Conservation (phyloP, 2,888 invertebrate species). For the Drosophila melanosoma region DNA sequence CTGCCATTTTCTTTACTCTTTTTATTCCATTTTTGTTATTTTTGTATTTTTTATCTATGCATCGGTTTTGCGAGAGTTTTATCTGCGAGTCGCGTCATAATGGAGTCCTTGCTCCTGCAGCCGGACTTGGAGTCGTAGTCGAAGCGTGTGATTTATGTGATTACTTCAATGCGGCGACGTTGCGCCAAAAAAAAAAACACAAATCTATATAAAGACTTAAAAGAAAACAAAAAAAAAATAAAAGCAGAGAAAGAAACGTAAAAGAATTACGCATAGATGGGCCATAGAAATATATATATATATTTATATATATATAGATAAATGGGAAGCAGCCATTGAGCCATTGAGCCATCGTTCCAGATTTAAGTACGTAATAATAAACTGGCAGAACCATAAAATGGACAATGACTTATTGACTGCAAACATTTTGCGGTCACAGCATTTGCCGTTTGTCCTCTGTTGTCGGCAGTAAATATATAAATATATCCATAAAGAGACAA, state of each 20-base stretch:
- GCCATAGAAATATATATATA: slow-evolving; percentile 26
- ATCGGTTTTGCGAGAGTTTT: slow-evolving; percentile 63
- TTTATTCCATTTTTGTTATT: slow-evolving; percentile 15
- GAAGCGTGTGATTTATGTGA: slow-evolving; percentile 79
- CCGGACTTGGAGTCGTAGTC: slow-evolving; percentile 15
- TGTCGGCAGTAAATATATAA: slow-evolving; percentile 36
- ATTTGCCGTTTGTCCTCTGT: slow-evolving; percentile 42
- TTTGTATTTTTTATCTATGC: slow-evolving; percentile 51
- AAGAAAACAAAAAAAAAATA: slow-evolving; percentile 14
- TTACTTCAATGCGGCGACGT: slow-evolving; percentile 83
- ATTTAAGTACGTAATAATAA: slow-evolving; percentile 60
- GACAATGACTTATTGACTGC: slow-evolving; percentile 73
- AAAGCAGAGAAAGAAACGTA: slow-evolving; percentile 29
- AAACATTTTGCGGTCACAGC: slow-evolving; percentile 68
- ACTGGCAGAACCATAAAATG: slow-evolving; percentile 60
- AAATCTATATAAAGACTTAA: slow-evolving; percentile 1
- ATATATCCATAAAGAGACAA: slow-evolving; percentile 12
- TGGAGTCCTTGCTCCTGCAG: slow-evolving; percentile 70
- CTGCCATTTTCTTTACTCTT: slow-evolving; percentile 36
- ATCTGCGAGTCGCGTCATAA: slow-evolving; percentile 76
- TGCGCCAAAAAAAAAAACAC: slow-evolving; percentile 65
- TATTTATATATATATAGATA: neutral
- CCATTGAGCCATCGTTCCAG: slow-evolving; percentile 44
- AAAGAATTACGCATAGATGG: slow-evolving; percentile 43
- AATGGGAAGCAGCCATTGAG: slow-evolving; percentile 14